Conservation (phyloP, 2,797 vertebrate species). For the Nyctalus aviator region DNA sequence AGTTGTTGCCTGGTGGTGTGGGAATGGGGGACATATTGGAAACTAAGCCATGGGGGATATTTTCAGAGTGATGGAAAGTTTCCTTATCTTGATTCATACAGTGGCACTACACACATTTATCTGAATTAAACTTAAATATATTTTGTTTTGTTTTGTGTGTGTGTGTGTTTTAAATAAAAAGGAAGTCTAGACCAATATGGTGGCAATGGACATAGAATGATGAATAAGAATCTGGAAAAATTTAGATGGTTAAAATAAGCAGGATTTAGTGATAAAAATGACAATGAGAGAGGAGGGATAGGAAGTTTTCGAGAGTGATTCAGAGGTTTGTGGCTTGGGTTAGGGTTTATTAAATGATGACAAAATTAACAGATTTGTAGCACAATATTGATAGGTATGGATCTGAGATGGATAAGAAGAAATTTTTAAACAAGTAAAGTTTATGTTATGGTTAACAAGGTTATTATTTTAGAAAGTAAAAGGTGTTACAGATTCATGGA, state of each 20-base stretch:
- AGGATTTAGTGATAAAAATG: neutral
- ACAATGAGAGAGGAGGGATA: neutral
- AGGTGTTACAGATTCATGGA: conserved; percentile 50
- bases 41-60: neutral
- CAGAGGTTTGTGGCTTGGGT: neutral
- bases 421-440: neutral
- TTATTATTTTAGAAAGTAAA: conserved; percentile 60
- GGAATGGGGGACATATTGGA: neutral
- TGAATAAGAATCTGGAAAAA: neutral
- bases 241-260: neutral
- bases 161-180: neutral
- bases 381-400: neutral
- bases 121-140: neutral
- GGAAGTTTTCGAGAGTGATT: neutral
- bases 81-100: neutral
- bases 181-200: neutral
- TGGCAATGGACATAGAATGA: neutral
- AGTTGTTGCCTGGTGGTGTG: rapidly evolving
- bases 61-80: neutral
- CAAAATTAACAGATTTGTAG: neutral
- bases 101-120: neutral
- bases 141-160: no score
- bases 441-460: conserved; percentile 25
- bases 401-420: neutral
- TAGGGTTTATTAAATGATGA: neutral